Percentiles rank a stretch among this genome's conserved stretches.
phyloP scores from a whole-genome alignment of 2,113 vertebrate genomes.

The Sylvia atricapilla region DNA sequence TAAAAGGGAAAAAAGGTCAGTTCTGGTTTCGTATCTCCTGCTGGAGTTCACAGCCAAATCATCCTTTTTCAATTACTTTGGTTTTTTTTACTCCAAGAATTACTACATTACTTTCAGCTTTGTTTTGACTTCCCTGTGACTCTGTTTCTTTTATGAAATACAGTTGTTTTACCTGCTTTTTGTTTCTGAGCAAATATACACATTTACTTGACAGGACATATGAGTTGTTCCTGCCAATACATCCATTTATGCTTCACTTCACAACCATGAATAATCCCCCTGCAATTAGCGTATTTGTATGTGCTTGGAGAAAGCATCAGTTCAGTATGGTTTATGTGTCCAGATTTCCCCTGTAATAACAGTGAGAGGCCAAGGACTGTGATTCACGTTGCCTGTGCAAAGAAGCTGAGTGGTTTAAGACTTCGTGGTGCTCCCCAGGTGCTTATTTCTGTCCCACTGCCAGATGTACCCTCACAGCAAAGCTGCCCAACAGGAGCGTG shows the following conservation, averaged over 20 bases:
- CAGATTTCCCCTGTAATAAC: background rate
- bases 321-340: background rate
- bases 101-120: background rate
- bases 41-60: background rate
- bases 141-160: background rate
- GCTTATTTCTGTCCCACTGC: background rate
- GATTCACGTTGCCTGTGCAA: background rate
- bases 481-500: rapidly evolving
- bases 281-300: background rate
- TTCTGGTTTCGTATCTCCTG: background rate
- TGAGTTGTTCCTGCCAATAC: background rate
- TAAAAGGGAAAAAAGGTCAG: background rate
- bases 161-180: background rate
- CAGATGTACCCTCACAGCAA: background rate
- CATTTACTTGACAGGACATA: background rate
- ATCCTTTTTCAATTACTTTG: background rate
- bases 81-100: no score
- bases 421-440: background rate
- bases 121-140: background rate
- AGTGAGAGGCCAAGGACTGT: background rate
- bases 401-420: background rate
- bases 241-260: background rate
- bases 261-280: background rate
- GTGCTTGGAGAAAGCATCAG: background rate
- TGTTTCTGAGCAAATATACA: background rate